Evolutionary conservation across 2,797 vertebrate genomes (phyloP), one percentile per base, ranked within the genome.

Genomic region (Halcyon leucocephala): DNA sequence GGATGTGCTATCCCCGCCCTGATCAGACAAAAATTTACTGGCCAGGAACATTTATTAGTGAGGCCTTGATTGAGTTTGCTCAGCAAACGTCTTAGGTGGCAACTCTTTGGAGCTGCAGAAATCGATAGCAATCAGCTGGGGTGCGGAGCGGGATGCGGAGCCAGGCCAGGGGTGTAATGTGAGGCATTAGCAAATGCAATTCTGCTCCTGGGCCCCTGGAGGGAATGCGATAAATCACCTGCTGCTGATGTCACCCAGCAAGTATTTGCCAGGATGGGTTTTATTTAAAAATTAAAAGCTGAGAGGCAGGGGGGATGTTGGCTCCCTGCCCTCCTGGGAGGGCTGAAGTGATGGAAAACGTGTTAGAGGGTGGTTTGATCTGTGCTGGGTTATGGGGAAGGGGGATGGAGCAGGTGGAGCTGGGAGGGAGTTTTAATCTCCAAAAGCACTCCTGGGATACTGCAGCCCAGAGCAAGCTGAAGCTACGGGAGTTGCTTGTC

Each of bases 111-210:
- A 90, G 95, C 66, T 42, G 65, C 12, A 48, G n/a, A 61, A 82
- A 97, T 97, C 95, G 77, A 97, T 97, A 94, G 77, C 89, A 84
- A 96, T 95, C 95, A 86, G 93, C 61, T 44, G 86, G 51, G 67
- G 10, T 29, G 57, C 2, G 2, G 91, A 44, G 61, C 0, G 5
- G 67, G 73, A 41, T 10, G 44, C 1, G 2, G 76, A 51, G 67
- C 57, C 1, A 3, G 31, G 37, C 71, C 52, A 28, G 37, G 54
- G 57, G 37, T 9, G 20, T 67, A 26, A 67, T 65, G 57, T 10
- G 1, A 86, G 41, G 62, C 83, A 73, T 74, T 49, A 76, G 54
- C 79, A 76, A 81, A 90, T 64, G 44, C 71, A 55, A 48, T 87
- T 78, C 54, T 15, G 10, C 18, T 82, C 35, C 70, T 31, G 77